Conservation (phyloP, 2,113 vertebrate genomes). For the Ceratotherium simum region DNA sequence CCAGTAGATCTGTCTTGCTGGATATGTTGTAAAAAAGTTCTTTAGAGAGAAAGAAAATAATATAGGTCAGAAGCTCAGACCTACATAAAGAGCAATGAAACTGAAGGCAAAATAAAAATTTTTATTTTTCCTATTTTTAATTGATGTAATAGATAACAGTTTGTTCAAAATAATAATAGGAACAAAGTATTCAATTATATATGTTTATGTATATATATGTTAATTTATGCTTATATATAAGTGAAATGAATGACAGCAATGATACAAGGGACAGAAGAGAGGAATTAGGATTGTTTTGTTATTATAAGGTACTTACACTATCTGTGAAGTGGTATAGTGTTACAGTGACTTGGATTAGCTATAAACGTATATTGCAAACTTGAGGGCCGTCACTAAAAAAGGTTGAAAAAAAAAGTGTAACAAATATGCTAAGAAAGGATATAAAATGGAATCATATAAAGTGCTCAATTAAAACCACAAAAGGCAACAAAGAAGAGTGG, state of each 20-base stretch:
- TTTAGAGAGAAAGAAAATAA: constrained; percentile 8
- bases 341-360: neutral
- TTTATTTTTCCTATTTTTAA: neutral
- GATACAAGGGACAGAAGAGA: neutral
- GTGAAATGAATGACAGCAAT: neutral
- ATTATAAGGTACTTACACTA: neutral
- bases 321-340: neutral
- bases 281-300: neutral
- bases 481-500: neutral
- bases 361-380: neutral
- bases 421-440: neutral
- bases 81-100: neutral
- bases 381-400: neutral
- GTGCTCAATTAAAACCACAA: neutral
- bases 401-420: neutral
- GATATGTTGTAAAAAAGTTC: neutral
- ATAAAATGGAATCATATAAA: neutral
- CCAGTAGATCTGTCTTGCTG: neutral
- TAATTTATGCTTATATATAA: neutral
- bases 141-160: neutral
- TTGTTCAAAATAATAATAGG: neutral
- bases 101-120: neutral
- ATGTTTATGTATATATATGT: neutral
- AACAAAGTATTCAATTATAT: neutral
- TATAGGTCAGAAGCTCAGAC: neutral